These are phyloP conservation scores for Diplazon laetatorius DNA, from an alignment of 2,888 invertebrate genomes.

Conservation along the genomic window DNA sequence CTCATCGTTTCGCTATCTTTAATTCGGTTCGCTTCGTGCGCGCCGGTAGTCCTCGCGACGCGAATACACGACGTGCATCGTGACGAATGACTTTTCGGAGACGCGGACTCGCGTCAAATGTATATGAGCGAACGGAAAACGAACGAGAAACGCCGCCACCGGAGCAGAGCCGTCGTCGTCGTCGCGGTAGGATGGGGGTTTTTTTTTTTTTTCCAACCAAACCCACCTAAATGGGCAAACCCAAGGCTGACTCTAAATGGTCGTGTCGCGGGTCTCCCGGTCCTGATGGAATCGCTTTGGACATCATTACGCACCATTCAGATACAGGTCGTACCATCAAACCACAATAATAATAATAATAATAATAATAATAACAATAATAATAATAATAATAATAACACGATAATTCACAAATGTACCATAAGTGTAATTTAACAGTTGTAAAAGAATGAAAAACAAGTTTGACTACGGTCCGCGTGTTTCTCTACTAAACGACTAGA, in stretches of 20 bases:
- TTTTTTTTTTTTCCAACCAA: constrained; percentile 72
- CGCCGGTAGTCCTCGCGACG: constrained; percentile 30
- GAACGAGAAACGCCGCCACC: constrained; percentile 20
- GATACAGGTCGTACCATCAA: no score
- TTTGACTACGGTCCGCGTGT: no score
- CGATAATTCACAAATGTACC: no score
- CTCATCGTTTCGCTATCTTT: constrained; percentile 36
- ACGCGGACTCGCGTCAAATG: constrained; percentile 33
- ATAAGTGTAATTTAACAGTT: no score
- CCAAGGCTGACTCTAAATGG: constrained; percentile 80
- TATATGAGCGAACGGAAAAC: constrained; percentile 53
- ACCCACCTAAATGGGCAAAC: constrained; percentile 75
- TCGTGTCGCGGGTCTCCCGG: constrained; percentile 60
- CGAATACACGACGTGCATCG: constrained; percentile 43
- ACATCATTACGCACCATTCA: constrained; percentile 67
- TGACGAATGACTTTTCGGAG: constrained; percentile 58
- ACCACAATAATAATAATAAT: no score
- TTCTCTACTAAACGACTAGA: no score
- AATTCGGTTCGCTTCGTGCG: no score
- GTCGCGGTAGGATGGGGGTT: constrained; percentile 62
- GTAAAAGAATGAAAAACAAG: no score
- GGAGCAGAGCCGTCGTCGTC: constrained; percentile 18
- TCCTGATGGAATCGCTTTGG: constrained; percentile 61
- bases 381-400: no score
- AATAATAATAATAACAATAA: no score